Base-by-base conservation (phyloP, 2,113 vertebrate species). In the Neogale vison region DNA sequence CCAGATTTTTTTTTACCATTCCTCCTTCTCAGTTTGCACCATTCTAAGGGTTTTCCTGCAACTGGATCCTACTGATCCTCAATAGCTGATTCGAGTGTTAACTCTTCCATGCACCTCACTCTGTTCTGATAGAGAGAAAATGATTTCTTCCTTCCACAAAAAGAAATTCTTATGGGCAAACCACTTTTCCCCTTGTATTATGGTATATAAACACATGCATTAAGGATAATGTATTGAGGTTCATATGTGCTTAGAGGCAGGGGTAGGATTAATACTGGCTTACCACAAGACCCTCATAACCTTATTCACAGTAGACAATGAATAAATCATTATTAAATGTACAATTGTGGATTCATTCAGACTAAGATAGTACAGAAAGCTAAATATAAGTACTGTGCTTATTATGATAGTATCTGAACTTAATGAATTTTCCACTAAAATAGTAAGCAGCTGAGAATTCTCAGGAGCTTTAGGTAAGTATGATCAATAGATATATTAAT, bases 331-430 rank as follows among this genome's bases (percentile, higher is more conserved):
- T 71, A 55, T 82, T 55, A 92, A 85, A 81, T 61, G 50, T 61
- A 86, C 39, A 59, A 8, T 17, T 87, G 15, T 76, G 47, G 34
- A 50, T 69, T 2, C 80, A 83, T 94, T 81, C 42, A 90, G 29
- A 93, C n/a, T 52, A 74, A 88, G 55, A 80, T n/a, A 95, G 94
- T 45, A 92, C 29, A 79, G 59, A 61, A 87, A 88, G 17, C 50
- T 94, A 81, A 81, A 82, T 63, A n/a, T 24, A 90, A 67, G 26
- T 90, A 12, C 5, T 79, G 4, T 93, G n/a, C 17, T 26, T 59
- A 86, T 57, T 81, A 39, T 77, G 17, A 80, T 34, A 65, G 23
- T 79, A 72, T 67, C 23, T 31, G 59, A 83, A 88, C 24, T 52
- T 10, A 93, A 82, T 82, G 11, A 36, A 47, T 61, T 88, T 92